These are phyloP conservation scores for Mustela nigripes DNA, from an alignment of 2,113 vertebrate species.

Conservation along the genomic window DNA sequence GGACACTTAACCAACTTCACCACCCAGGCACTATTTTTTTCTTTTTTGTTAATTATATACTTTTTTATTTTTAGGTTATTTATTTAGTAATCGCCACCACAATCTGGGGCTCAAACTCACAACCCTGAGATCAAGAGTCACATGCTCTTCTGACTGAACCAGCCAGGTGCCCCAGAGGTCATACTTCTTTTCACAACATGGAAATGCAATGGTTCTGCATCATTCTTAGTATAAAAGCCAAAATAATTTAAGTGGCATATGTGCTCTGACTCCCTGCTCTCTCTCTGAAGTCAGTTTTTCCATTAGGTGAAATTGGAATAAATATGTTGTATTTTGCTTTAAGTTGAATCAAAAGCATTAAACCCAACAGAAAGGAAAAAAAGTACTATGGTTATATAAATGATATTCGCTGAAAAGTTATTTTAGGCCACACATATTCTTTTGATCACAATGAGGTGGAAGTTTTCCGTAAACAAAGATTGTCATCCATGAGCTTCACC, in stretches of 20 bases:
- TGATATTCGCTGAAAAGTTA: background rate
- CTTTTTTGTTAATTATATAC: background rate
- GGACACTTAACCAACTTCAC: background rate
- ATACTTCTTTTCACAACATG: background rate
- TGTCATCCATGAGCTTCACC: background rate
- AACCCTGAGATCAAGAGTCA: background rate
- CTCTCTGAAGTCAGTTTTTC: background rate
- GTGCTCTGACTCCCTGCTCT: background rate
- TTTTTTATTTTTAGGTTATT: background rate
- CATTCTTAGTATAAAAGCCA: conserved; percentile 16
- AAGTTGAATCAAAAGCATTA: background rate
- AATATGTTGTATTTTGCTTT: background rate
- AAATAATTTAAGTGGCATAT: background rate
- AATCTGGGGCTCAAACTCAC: background rate
- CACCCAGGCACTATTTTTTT: background rate
- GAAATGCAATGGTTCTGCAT: background rate
- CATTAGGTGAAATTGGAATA: background rate
- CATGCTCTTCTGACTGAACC: background rate
- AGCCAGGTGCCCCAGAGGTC: background rate
- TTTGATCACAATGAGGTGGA: background rate
- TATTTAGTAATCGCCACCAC: background rate
- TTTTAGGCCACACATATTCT: background rate
- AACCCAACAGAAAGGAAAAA: background rate
- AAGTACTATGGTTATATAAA: background rate
- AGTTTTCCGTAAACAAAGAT: background rate